Evolutionary conservation across 2,888 invertebrate species (phyloP).

Genomic region (Drosophila imparisetae): DNA sequence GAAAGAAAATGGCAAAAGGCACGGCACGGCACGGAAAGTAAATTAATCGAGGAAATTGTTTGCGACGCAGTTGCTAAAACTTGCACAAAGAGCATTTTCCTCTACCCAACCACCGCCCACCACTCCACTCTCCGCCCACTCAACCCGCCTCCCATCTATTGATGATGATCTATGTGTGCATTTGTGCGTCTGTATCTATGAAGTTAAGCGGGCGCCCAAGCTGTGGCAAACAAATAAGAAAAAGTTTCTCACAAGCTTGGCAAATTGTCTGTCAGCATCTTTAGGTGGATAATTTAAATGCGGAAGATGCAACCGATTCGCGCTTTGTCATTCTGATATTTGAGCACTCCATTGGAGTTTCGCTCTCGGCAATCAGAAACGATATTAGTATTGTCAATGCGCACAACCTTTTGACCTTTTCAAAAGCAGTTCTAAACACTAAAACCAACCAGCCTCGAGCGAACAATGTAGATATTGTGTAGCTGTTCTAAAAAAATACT

Average conservation of each 20-base stretch:
- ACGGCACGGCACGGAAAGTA: constrained; percentile 69
- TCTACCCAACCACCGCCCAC: neutral
- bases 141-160: constrained; percentile 18
- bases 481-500: neutral
- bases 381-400: neutral
- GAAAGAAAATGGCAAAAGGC: constrained; percentile 73
- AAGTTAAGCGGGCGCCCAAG: constrained; percentile 21
- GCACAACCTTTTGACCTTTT: neutral
- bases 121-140: neutral
- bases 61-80: constrained; percentile 77
- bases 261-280: constrained; percentile 76
- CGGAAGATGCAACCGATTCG: constrained; percentile 25
- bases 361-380: constrained; percentile 9
- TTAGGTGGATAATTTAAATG: constrained; percentile 59
- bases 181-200: constrained; percentile 17
- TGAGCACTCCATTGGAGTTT: constrained; percentile 13
- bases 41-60: constrained; percentile 80
- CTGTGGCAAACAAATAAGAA: constrained; percentile 45
- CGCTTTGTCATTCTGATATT: constrained; percentile 15
- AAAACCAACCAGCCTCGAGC: neutral
- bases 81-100: constrained; percentile 69
- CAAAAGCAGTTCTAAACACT: neutral
- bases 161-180: constrained; percentile 40
- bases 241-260: constrained; percentile 60
- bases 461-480: neutral